phyloP scores from a whole-genome alignment of 2,888 invertebrate species.

The Campoplex nolae region DNA sequence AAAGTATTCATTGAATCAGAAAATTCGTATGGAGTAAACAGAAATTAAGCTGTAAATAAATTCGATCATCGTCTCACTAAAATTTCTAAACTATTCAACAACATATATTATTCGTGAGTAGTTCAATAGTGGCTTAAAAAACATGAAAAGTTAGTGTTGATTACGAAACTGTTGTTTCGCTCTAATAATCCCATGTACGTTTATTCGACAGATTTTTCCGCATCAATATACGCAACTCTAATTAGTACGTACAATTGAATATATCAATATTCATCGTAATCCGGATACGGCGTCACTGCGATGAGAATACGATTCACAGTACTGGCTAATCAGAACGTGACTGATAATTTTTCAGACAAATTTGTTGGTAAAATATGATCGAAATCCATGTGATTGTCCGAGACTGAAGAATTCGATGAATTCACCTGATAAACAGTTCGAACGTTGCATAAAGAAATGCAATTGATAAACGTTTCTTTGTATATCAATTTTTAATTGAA shows the following conservation, averaged over 20 bases:
- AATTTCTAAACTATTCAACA: neutral
- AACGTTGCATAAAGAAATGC: neutral
- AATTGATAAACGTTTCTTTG: neutral
- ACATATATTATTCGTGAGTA: neutral
- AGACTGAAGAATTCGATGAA: neutral
- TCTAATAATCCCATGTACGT: neutral
- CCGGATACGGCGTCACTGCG: neutral
- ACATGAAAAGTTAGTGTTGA: neutral
- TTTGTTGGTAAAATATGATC: neutral
- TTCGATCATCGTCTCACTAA: neutral
- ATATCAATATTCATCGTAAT: neutral
- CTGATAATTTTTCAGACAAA: neutral
- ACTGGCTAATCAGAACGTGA: neutral
- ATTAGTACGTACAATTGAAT: neutral
- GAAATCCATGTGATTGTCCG: neutral
- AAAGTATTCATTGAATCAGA: neutral
- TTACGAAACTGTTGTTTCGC: neutral
- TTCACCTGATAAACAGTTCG: neutral
- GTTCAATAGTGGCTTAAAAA: neutral
- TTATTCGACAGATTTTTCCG: neutral
- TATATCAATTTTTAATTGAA: neutral
- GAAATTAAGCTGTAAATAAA: neutral
- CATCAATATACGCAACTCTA: neutral
- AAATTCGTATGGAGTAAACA: no score
- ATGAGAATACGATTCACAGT: neutral